Base-by-base conservation (phyloP, 2,797 vertebrate species). In the Gobio occitaniae region DNA sequence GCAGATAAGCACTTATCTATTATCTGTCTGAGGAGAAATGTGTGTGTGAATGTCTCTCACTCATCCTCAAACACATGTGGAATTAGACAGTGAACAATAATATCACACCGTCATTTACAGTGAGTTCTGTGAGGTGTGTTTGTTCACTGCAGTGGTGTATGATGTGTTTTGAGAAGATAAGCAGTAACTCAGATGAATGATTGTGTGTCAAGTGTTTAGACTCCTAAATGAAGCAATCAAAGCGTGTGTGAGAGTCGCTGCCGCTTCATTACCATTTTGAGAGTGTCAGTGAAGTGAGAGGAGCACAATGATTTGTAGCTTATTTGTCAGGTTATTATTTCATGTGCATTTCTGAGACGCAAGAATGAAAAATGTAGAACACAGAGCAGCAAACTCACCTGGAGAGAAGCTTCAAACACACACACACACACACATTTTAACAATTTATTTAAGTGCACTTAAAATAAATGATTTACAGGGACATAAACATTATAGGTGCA, bases 171-270 rank as follows among this genome's bases (percentile, higher is more conserved):
- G 94, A 95, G 94, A 96, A 96, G 95, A 97, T 96, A 96, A 96
- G 95, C 95, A 96, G 96, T 96, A 97, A 96, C 96, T 95, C 96
- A 96, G 96, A 97, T 96, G 96, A 96, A 97, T 96, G 96, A 96
- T 96, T 94, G 95, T 95, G 93, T 95, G 96, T 96, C 96, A 96
- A 95, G 94, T 93, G 94, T 95, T 96, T 95, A 96, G 93, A 93
- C 95, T 96, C 95, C 96, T 96, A 96, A 97, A 97, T 95, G 95
- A 96, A 96, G 95, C 95, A 96, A 96, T 97, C 54, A 96, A 94
- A 96, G 94, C 95, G 59, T 71, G 84, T 83, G 59, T 82, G 77
- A 68, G 78, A 38, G 29, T n/a, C 13, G 7, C 44, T 25, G 65
- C 4, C 8, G 17, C 78, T 80, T 80, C 78, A 80, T 80, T 70